Base-by-base conservation (phyloP, 2,888 invertebrate species). In the Pyralis farinalis region DNA sequence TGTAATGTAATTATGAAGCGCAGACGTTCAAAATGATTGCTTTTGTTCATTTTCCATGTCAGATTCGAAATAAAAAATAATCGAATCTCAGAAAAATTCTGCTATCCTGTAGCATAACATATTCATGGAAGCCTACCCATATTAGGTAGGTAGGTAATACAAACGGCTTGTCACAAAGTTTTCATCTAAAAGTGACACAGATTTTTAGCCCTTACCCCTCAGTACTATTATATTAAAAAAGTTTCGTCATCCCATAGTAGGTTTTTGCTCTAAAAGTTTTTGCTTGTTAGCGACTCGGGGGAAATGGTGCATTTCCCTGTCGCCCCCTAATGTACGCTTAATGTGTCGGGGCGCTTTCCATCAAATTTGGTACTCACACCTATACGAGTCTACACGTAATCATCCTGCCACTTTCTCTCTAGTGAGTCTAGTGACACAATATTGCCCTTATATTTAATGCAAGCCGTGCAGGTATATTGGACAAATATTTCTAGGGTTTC, bases 321-420 rank as follows among this genome's bases (percentile, higher is more conserved):
- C 52, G 53, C 46, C 49, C 44, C 40, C 47, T 57, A 55, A 58
- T 56, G 58, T 51, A 41, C 44, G 51, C 56, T 50, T 66, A 64
- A 66, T 64, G 65, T 56, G 58, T 51, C 51, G 49, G 44, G 55
- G 50, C 51, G 53, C 51, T 55, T 51, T 46, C 51, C 44, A 40
- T 46, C 30, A 45, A 58, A 53, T 59, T 54, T 47, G 34, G 41
- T 43, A 46, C 40, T 42, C 42, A 45, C 8, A 16, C 16, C 16
- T 16, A 16, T 16, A 16, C 16, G 16, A 4, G 16, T 16, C 16
- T 16, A 27, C 7, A 33, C 12, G 7, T 33, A 27, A 39, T 37
- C 30, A 22, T 21, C 21, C 11, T 7, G 11, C 7, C 37, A 21
- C 11, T 10, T 7, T 25, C n/a, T 25, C 7, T 21, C 21, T 5